Evolutionary conservation across 2,888 invertebrate species (phyloP), one percentile per base, ranked within the genome.

Genomic region (Neelides folsomi): DNA sequence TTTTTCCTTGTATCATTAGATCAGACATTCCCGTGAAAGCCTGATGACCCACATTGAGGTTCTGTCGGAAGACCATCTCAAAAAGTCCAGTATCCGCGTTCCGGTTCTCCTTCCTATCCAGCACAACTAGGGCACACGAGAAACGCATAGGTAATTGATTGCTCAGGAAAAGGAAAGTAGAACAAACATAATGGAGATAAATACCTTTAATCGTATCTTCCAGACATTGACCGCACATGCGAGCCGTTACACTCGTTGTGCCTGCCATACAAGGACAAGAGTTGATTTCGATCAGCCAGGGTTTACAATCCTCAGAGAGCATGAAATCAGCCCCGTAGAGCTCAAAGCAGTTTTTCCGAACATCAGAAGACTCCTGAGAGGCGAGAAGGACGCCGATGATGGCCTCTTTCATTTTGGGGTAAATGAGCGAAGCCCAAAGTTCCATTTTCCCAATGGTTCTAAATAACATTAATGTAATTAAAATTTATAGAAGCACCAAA

Each of bases 281-380:
- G 73, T 93, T 93, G 60, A 93, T 88, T 74, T 94, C 92, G 65
- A 93, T 85, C 55, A 93, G 72, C 83, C 89, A 89, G 0, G 90
- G 89, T 56, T 80, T 78, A 64, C 80, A 85, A 65, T 86, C 81
- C 66, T 88, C 82, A 52, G 86, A 83, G 39, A 93, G 70, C 75
- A 93, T 82, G 68, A 93, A 93, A 72, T 93, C 93, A 49, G 90
- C 90, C 4, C 92, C 93, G 68, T 87, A 92, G 36, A 90, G 68
- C 70, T 93, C 92, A 71, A 90, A 93, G 52, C 83, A 81, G 66
- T 84, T 84, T 66, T 78, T 78, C 56, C 79, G 74, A 15, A 77
- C 71, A 35, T 72, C 71, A 1, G 71, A 67, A 19, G 68, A 65
- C 55, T 73, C 72, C 69, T 88, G 81, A 47, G 86, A 82, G 48